Base-by-base conservation (phyloP, 2,113 vertebrate genomes). In the Probosciger aterrimus region DNA sequence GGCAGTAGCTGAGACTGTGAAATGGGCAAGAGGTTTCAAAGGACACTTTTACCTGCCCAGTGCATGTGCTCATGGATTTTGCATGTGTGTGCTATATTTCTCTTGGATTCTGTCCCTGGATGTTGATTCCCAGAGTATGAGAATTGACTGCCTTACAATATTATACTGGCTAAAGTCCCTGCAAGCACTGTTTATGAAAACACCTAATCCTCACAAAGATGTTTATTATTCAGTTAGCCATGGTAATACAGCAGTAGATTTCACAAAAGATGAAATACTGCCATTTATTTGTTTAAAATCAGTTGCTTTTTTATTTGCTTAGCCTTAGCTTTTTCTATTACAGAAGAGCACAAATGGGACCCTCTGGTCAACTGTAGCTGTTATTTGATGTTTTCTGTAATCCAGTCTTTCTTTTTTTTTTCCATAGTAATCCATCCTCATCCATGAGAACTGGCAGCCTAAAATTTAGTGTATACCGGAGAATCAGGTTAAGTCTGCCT, bases 121-220 rank as follows among this genome's bases (percentile, higher is more conserved):
- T 4, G 1, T 77, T 59, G 23, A 49, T 76, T 93, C 68, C 39
- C 55, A 85, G 49, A 82, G 41, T 0, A 0, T 59, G 14, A 91
- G 63, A 43, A 77, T 4, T 79, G 43, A 77, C 49, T 91, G 67
- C 79, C 30, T 92, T 85, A 69, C 44, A 82, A 14, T 65, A 46
- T 73, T 80, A 9, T 63, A 0, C 0, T 77, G 53, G 37, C 50
- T 90, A 73, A 95, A 46, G 41, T 63, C 82, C 25, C 65, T 86
- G 57, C 75, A 91, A 82, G 25, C 41, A 41, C 49, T 89, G 35
- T 87, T 93, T 76, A 50, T 92, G 81, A 87, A 95, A 93, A 82
- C 31, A 64, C 57, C 88, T 78, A 68, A 64, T 79, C 30, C 44
- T 95, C 31, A 15, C 37, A 84, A 79, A n/a, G 70, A 79, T 73